These are phyloP conservation scores for Dysdera silvatica DNA, from an alignment of 1,140 invertebrate genomes.

Conservation along the genomic window DNA sequence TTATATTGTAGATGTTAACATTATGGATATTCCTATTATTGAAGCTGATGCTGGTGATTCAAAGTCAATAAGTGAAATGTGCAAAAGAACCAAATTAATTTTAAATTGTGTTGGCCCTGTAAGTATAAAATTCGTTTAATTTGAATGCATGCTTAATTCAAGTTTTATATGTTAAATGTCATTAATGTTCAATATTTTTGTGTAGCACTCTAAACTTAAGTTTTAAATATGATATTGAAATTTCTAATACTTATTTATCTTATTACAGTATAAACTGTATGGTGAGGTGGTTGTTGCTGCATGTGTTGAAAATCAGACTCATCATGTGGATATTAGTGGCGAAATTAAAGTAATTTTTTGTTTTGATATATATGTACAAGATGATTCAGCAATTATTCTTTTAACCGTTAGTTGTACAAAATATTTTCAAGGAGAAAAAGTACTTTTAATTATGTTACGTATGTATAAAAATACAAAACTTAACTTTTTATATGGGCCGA, in stretches of 20 bases:
- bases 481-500: too few relatives aligned
- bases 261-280: constrained; percentile 61
- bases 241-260: too few relatives aligned
- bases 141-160: not conserved
- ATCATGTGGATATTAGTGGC: constrained; percentile 84
- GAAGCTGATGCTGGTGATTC: constrained; percentile 68
- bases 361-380: too few relatives aligned
- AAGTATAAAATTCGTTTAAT: not conserved
- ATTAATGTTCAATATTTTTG: not conserved
- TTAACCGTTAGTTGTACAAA: too few relatives aligned
- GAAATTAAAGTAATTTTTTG: constrained; percentile 62
- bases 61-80: constrained; percentile 65
- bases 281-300: constrained; percentile 82
- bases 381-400: too few relatives aligned
- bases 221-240: too few relatives aligned
- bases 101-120: constrained; percentile 66
- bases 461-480: too few relatives aligned
- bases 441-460: too few relatives aligned
- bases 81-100: constrained; percentile 60
- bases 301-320: constrained; percentile 67
- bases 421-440: too few relatives aligned
- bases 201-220: not conserved
- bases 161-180: too few relatives aligned
- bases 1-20: not conserved
- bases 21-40: constrained; percentile 51